These are phyloP conservation scores for Mesochorus sp. DNA, from an alignment of 2,888 invertebrate genomes.

Conservation along the genomic window DNA sequence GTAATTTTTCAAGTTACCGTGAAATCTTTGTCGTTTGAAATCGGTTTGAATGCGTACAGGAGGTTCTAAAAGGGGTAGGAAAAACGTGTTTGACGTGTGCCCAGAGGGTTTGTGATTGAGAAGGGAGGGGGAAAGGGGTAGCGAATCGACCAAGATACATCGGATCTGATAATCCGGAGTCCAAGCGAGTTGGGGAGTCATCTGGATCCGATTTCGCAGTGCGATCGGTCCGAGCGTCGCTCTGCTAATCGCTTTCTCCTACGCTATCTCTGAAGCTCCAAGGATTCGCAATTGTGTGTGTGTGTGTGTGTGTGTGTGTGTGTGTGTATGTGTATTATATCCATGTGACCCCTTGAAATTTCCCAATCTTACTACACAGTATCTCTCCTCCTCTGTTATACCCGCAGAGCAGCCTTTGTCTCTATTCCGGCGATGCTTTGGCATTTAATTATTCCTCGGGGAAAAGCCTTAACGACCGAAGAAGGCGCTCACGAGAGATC, in stretches of 20 bases:
- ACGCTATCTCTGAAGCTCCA: constrained; percentile 19
- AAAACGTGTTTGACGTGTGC: constrained; percentile 15
- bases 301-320: no score
- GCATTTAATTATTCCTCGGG: constrained; percentile 73
- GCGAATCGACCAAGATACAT: constrained; percentile 28
- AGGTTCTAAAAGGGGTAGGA: background rate
- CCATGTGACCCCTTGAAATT: constrained; percentile 19
- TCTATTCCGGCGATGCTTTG: constrained; percentile 35
- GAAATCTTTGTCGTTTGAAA: background rate
- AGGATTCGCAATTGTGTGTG: no score
- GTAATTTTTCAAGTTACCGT: background rate
- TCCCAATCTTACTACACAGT: background rate
- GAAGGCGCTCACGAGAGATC: constrained; percentile 44
- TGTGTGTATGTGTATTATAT: no score
- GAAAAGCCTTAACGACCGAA: constrained; percentile 64
- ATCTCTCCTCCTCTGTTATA: background rate
- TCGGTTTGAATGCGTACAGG: background rate
- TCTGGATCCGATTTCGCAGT: background rate
- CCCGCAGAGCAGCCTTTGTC: constrained; percentile 41
- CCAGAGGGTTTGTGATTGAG: no score
- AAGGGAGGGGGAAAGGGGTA: background rate
- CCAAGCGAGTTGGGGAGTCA: background rate
- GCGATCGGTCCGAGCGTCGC: background rate
- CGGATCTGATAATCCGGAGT: constrained; percentile 31
- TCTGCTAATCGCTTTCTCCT: constrained; percentile 50